Evolutionary conservation across 1,140 invertebrate species (phyloP).

Genomic region (Bombus pyrosoma): DNA sequence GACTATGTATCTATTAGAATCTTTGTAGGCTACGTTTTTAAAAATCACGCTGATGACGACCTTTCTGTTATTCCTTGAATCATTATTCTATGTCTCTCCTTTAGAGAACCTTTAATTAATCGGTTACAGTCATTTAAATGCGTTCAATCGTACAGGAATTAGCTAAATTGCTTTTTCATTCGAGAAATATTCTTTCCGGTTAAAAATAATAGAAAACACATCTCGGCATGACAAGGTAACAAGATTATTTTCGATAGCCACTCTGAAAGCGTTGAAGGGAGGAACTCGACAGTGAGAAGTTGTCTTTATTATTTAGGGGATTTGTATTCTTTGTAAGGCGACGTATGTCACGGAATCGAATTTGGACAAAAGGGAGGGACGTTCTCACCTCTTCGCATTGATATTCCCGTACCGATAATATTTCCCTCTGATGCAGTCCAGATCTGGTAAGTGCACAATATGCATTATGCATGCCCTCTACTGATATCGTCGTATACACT

Average conservation of each 20-base stretch:
- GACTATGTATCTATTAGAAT: background rate
- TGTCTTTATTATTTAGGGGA: slow-evolving; percentile 27
- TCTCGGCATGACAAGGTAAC: background rate
- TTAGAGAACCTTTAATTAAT: background rate
- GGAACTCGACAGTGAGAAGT: background rate
- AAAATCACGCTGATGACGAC: background rate
- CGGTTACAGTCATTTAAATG: background rate
- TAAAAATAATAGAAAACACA: background rate
- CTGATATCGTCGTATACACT: slow-evolving; percentile 3
- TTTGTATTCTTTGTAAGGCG: background rate
- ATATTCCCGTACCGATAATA: slow-evolving; percentile 51
- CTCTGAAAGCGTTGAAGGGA: background rate
- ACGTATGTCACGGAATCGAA: slow-evolving; percentile 32
- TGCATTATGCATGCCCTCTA: slow-evolving; percentile 60
- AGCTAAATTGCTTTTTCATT: background rate
- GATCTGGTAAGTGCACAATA: slow-evolving; percentile 54
- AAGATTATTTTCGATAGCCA: background rate
- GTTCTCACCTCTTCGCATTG: slow-evolving; percentile 27
- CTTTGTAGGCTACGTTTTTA: background rate
- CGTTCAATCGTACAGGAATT: background rate
- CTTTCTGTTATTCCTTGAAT: background rate
- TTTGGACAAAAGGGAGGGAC: slow-evolving; percentile 3
- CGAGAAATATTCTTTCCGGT: background rate
- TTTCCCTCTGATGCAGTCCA: slow-evolving; percentile 42
- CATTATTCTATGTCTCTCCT: background rate